These are phyloP conservation scores for Dermolepida albohirtum DNA, from an alignment of 2,888 invertebrate species.

Conservation along the genomic window DNA sequence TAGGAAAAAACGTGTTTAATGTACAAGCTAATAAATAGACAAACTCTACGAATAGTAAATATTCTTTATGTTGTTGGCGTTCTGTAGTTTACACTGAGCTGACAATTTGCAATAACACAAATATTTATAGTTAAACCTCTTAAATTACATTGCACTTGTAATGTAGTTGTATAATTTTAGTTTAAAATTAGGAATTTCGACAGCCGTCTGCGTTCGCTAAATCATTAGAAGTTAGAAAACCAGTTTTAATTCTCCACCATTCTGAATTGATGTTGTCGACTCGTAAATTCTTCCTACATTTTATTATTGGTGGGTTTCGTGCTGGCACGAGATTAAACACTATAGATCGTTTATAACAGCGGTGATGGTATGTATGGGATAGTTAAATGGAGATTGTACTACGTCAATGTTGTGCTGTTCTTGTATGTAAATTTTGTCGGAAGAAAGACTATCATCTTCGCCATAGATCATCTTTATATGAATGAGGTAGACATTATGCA, in stretches of 20 bases:
- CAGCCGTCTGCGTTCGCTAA: too few relatives aligned
- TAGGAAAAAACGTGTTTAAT: too few relatives aligned
- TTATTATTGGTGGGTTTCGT: constrained; percentile 5
- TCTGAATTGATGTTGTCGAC: neutral
- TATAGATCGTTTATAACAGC: constrained; percentile 1
- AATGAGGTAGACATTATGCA: neutral
- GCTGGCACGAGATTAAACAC: constrained; percentile 4
- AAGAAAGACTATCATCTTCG: constrained; percentile 4
- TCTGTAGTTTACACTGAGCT: too few relatives aligned
- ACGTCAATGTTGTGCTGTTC: neutral
- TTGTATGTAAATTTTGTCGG: constrained; percentile 4
- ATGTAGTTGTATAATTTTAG: too few relatives aligned
- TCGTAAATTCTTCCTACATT: constrained; percentile 6
- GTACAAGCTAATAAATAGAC: too few relatives aligned
- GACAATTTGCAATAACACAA: too few relatives aligned
- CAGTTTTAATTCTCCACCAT: neutral
- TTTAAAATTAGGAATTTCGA: too few relatives aligned
- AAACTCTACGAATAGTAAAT: too few relatives aligned
- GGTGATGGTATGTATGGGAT: neutral
- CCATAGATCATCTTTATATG: neutral
- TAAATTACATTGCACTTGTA: too few relatives aligned
- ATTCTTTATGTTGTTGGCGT: too few relatives aligned
- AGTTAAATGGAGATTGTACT: neutral
- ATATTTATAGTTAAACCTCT: too few relatives aligned
- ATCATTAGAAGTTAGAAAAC: neutral